Evolutionary conservation across 2,888 invertebrate genomes (phyloP).

Genomic region (Apodemia duryi): DNA sequence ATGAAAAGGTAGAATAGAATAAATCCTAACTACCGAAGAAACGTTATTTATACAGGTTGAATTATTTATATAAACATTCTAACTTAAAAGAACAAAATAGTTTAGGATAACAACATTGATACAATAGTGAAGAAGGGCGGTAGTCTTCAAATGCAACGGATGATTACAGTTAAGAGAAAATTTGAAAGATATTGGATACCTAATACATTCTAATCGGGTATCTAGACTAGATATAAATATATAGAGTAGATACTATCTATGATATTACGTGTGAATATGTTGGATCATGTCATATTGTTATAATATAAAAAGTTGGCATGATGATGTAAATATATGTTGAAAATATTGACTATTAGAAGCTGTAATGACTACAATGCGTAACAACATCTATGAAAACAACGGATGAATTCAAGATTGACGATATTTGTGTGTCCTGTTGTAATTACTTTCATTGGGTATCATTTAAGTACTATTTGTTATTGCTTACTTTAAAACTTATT

Average conservation of each 20-base stretch:
- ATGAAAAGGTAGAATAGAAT: neutral
- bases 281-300: no score
- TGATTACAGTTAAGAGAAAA: slow-evolving; percentile 45
- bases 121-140: slow-evolving; percentile 79
- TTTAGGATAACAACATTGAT: slow-evolving; percentile 66
- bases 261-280: neutral
- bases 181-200: slow-evolving; percentile 39
- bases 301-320: no score
- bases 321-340: no score
- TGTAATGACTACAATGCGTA: no score
- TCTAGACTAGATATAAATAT: slow-evolving; percentile 7
- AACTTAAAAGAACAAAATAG: slow-evolving; percentile 23
- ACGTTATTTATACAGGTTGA: slow-evolving; percentile 1
- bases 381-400: no score
- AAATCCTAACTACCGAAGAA: slow-evolving; percentile 12
- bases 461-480: no score
- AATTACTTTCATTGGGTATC: no score
- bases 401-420: no score
- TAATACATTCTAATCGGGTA: slow-evolving; percentile 30
- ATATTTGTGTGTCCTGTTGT: no score
- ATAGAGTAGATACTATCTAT: neutral
- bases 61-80: neutral
- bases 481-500: no score
- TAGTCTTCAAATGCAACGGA: slow-evolving; percentile 68
- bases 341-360: no score